Conservation (phyloP, 2,888 invertebrate species). For the Acleris holmiana region DNA sequence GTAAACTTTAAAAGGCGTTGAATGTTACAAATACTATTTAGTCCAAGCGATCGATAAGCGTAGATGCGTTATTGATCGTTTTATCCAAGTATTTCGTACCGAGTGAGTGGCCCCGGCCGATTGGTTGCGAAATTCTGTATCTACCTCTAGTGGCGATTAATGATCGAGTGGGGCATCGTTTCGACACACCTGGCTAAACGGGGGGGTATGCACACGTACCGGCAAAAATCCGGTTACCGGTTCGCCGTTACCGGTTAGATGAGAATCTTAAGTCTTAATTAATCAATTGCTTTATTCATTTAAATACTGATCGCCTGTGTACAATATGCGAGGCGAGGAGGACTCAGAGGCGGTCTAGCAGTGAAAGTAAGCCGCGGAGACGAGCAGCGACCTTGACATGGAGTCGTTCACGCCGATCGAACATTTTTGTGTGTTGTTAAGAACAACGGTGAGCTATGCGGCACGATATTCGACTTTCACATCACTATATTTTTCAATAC, state of each 20-base stretch:
- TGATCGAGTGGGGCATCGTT: conserved; percentile 76
- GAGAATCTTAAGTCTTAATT: conserved; percentile 47
- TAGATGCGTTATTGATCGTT: conserved; percentile 60
- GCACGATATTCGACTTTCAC: conserved; percentile 36
- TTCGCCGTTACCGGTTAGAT: conserved; percentile 22
- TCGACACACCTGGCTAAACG: conserved; percentile 69
- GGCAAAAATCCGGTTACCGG: conserved; percentile 58
- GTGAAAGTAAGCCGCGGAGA: conserved; percentile 41
- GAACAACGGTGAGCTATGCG: conserved; percentile 46
- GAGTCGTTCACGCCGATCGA: conserved; percentile 48
- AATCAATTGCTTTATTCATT: conserved; percentile 45
- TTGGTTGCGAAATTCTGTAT: conserved; percentile 74
- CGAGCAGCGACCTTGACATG: conserved; percentile 64
- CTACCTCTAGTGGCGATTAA: conserved; percentile 72
- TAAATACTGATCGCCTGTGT: conserved; percentile 8
- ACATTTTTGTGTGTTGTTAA: conserved; percentile 49
- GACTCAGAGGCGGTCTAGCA: conserved; percentile 10
- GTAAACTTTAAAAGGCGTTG: not conserved
- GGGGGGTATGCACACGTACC: conserved; percentile 56
- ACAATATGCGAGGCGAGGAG: not conserved
- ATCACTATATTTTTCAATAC: conserved; percentile 13
- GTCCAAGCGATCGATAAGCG: conserved; percentile 29
- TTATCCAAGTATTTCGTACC: conserved; percentile 68
- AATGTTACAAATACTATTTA: not conserved
- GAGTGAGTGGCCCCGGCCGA: conserved; percentile 77